Base-by-base conservation (phyloP, 2,113 vertebrate genomes). In the Zosterops hypoxanthus region DNA sequence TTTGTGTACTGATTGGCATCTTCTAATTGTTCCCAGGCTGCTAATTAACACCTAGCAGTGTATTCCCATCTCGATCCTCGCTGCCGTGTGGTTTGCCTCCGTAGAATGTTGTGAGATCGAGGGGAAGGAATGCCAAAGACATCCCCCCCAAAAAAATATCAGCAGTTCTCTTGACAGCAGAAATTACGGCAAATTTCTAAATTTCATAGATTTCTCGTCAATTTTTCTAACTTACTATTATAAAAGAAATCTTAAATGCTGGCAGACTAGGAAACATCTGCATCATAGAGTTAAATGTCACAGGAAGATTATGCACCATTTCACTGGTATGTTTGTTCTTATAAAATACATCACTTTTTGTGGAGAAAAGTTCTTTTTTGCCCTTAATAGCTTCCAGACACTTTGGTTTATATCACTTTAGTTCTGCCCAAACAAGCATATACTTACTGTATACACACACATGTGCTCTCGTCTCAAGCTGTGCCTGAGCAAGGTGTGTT, bases 391-490 rank as follows among this genome's bases (percentile, higher is more conserved):
- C 80, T 82, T 44, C 31, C 15, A 24, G 34, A 8, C 11, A 0
- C 14, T 22, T 53, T 15, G 22, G n/a, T 56, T 68, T 26, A 2
- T 34, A 8, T 24, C n/a, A 10, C 29, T 29, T 20, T 8, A 28
- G 10, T 25, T 84, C 21, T 44, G 44, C n/a, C 41, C 44, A 20
- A 75, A 34, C 12, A 33, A 33, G 52, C 5, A 6, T 23, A 9
- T 49, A 18, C 23, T 49, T 65, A 47, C 14, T 59, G 3, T 19
- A 8, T 1, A 6, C 14, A 19, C 8, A 3, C 8, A 22, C 0
- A 4, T 5, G 3, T 4, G 20, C 21, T 66, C 1, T 0, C 22
- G 8, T 36, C 15, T n/a, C 39, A 7, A 39, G 9, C 11, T 75
- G 16, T 33, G 9, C 2, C 6, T 29, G n/a, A 2, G 5, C 24